Evolutionary conservation across 2,797 vertebrate genomes (phyloP).

Genomic region (Kryptopterus vitreolus): DNA sequence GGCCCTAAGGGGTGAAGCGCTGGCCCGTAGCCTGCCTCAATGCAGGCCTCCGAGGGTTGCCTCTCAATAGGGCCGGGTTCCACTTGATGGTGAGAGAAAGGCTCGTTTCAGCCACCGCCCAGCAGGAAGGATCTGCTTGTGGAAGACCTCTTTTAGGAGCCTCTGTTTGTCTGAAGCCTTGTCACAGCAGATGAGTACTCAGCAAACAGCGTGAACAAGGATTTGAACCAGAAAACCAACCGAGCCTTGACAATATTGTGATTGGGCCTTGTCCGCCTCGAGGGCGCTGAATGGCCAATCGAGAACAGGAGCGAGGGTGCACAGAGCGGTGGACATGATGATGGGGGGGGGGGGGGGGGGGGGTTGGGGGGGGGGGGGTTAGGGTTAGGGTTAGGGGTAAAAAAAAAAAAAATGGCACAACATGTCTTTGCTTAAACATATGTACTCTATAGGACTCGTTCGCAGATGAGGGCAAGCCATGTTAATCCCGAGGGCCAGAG

Average conservation of each 20-base stretch:
- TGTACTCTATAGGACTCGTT: slow-evolving; percentile 32
- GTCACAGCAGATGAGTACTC: slow-evolving; percentile 98
- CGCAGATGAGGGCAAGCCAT: slow-evolving; percentile 26
- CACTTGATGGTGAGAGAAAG: slow-evolving; percentile 97
- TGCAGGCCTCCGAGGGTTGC: slow-evolving; percentile 88
- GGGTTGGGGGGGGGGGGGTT: too few species aligned
- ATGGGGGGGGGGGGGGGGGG: too few species aligned
- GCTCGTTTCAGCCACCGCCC: slow-evolving; percentile 88
- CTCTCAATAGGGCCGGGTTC: slow-evolving; percentile 90
- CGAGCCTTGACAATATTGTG: slow-evolving; percentile 90
- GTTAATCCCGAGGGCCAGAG: slow-evolving; percentile 7
- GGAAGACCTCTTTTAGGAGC: slow-evolving; percentile 94
- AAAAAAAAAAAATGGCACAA: slow-evolving; percentile 54
- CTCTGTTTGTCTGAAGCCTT: slow-evolving; percentile 96
- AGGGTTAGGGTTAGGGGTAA: too few species aligned
- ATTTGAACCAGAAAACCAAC: slow-evolving; percentile 98
- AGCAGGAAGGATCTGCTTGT: slow-evolving; percentile 94
- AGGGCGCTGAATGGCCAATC: slow-evolving; percentile 82
- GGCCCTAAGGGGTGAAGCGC: slow-evolving; percentile 70
- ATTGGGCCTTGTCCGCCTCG: slow-evolving; percentile 83
- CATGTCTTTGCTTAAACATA: slow-evolving; percentile 52
- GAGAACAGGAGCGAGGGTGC: slow-evolving; percentile 81
- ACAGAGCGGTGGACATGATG: slow-evolving; percentile 49
- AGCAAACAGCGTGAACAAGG: slow-evolving; percentile 98
- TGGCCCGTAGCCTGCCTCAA: slow-evolving; percentile 89